Base-by-base conservation (phyloP, 2,888 invertebrate genomes). In the Myopa tessellatipennis region DNA sequence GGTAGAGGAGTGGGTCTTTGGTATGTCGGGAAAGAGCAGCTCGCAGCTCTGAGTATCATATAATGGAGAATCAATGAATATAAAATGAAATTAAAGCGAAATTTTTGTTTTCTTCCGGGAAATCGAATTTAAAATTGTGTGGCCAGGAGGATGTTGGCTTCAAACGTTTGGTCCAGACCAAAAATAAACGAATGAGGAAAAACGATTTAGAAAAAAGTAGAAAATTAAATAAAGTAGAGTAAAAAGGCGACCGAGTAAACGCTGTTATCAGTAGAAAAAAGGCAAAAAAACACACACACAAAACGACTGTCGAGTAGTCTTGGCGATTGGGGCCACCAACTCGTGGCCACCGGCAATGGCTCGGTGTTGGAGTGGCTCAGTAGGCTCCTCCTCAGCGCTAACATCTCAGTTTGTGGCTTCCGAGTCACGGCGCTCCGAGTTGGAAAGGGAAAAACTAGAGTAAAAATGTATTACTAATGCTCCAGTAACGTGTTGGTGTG, bases 61-160 rank as follows among this genome's bases (percentile, higher is more conserved):
- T 71, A 76, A 76, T 71, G 70, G 65, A 38, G 71, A 71, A 76
- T 76, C 76, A 65, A 76, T 76, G 71, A 76, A 76, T 76, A 71
- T 76, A 76, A 76, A 76, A 76, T 76, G 71, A 65, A 65, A 76
- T 76, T 76, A 65, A 76, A 76, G 8, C 71, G 55, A 71, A 71
- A 65, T 76, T 61, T 71, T 70, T 75, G 76, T 76, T 76, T 70
- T 76, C 71, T 70, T 70, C 69, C 76, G 70, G 63, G 65, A 76
- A 76, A 76, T 76, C 70, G 71, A 76, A 71, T 76, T 76, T 61
- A 55, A 71, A 71, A 76, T 58, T 68, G 58, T 58, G 75, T 68
- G 69, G 34, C 73, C 40, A 34, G 16, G 14, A 40, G 26, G 73
- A 61, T 50, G 45, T 16, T 18, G 8, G 38, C 65, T 60, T 12